A percentile compares a stretch with the other conserved stretches of the same genome.
phyloP scores from a whole-genome alignment of 2,797 vertebrate genomes.

The Scarus forsteni region DNA sequence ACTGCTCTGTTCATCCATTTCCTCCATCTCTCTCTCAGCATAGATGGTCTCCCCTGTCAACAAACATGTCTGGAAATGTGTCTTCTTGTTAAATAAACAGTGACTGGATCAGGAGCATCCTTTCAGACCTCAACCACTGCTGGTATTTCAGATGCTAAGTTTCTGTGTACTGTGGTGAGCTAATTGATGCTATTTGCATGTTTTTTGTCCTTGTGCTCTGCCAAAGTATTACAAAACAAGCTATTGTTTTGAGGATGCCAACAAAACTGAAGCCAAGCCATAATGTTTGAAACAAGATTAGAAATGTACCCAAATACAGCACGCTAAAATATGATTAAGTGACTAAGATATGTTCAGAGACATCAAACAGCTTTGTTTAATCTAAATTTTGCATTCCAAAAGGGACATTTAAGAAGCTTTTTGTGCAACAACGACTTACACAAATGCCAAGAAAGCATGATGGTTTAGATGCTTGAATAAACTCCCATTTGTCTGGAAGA shows the following conservation, averaged over 20 bases:
- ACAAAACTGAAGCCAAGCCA: conserved; percentile 18
- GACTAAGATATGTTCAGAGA: conserved; percentile 23
- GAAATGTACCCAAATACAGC: conserved; percentile 21
- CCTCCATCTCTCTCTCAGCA: conserved; percentile 30
- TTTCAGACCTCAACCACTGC: conserved; percentile 10
- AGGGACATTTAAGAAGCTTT: not conserved
- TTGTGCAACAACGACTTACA: conserved; percentile 27
- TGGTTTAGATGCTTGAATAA: conserved; percentile 27
- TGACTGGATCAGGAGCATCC: conserved; percentile 30
- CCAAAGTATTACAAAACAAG: conserved; percentile 28
- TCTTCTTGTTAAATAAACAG: conserved; percentile 43
- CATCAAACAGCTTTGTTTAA: conserved; percentile 9
- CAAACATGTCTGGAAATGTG: conserved; percentile 34
- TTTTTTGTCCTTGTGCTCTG: conserved; percentile 29
- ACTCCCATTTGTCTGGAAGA: conserved; percentile 20
- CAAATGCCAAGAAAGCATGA: conserved; percentile 1
- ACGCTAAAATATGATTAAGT: conserved; percentile 33
- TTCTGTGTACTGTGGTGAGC: conserved; percentile 7
- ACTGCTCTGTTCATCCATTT: conserved; percentile 44
- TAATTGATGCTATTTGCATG: conserved; percentile 26
- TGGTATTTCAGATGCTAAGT: conserved; percentile 14
- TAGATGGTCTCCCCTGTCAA: conserved; percentile 20
- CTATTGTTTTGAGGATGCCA: conserved; percentile 30
- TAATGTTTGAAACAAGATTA: conserved; percentile 40
- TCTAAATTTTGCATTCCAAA: conserved; percentile 12